Evolutionary conservation across 2,113 vertebrate genomes (phyloP), one percentile per base, ranked within the genome.

Genomic region (Alaudala cheleensis): DNA sequence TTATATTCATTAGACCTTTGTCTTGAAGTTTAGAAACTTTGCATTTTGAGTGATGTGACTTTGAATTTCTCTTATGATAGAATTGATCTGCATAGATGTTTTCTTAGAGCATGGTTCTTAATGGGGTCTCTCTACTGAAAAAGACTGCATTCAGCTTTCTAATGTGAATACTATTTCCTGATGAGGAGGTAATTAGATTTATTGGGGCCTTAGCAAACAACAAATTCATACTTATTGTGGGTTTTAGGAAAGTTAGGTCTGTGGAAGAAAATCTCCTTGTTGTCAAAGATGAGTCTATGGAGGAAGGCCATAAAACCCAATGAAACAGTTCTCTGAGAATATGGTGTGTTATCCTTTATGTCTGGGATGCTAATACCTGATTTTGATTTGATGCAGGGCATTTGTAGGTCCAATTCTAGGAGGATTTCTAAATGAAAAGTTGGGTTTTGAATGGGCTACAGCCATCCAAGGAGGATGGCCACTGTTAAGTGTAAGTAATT

Each of bases 381-480:
- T 70, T 73, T 80, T 49, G 23, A 37, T 91, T 72, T 91, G 54
- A 88, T 93, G 40, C 80, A 99, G 99, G 88, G 98, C 98, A 96
- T 99, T 99, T 94, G 95, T 98, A 80, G 99, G 99, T 40, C 99
- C 99, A 4, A 96, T 95, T 3, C 70, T 99, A 22, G 99, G 99
- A 50, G 99, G 99, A 69, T 97, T 99, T 87, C 93, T 99, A 47
- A 98, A 98, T 80, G 98, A 99, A 56, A 97, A 97, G 40, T 96
- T 99, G 56, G 96, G 96, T 91, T 99, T 99, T 90, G 98, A 99
- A 82, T 99, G 98, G 98, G 98, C 99, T 4, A 98, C 99, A 39
- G 91, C 95, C 37, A 50, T 98, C 26, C 99, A 99, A 94, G 99
- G 98, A 88, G 97, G 94, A 17, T 96, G 98, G 96, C 88, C 98